phyloP scores from a whole-genome alignment of 2,888 invertebrate species.

The Zonitis immaculata region DNA sequence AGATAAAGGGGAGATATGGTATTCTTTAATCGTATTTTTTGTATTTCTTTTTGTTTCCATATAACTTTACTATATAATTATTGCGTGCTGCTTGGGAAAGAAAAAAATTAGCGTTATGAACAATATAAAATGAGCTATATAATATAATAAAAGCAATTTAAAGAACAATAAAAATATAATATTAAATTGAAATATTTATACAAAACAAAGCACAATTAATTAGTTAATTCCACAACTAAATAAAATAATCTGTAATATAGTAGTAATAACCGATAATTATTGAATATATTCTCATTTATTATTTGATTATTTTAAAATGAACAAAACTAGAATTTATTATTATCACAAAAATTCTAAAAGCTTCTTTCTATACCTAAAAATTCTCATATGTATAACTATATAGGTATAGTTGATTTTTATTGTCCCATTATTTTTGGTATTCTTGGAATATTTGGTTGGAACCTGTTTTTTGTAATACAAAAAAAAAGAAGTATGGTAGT shows the following conservation, averaged over 20 bases:
- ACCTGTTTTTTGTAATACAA: not conserved
- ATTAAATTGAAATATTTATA: not conserved
- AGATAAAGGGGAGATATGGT: not conserved
- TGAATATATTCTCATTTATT: too few species aligned
- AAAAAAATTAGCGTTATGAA: not conserved
- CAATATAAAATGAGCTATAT: too few species aligned
- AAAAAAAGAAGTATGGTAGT: not conserved
- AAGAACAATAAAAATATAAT: too few species aligned
- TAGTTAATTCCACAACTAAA: not conserved
- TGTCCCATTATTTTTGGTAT: conserved; percentile 6
- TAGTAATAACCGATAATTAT: too few species aligned
- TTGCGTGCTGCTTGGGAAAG: not conserved
- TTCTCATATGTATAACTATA: too few species aligned
- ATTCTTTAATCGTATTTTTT: not conserved
- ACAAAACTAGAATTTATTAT: too few species aligned
- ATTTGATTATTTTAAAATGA: too few species aligned
- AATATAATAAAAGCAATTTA: too few species aligned
- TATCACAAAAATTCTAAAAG: not conserved
- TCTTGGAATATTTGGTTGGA: conserved; percentile 5
- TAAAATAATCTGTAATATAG: too few species aligned
- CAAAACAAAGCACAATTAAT: not conserved
- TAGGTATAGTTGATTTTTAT: conserved; percentile 11
- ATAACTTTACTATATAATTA: not conserved
- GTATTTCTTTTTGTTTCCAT: not conserved
- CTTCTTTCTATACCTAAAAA: not conserved